Percentiles rank a stretch among this genome's conserved stretches.
Conservation (phyloP, 2,888 invertebrate species). For the Synergus gifuensis region DNA sequence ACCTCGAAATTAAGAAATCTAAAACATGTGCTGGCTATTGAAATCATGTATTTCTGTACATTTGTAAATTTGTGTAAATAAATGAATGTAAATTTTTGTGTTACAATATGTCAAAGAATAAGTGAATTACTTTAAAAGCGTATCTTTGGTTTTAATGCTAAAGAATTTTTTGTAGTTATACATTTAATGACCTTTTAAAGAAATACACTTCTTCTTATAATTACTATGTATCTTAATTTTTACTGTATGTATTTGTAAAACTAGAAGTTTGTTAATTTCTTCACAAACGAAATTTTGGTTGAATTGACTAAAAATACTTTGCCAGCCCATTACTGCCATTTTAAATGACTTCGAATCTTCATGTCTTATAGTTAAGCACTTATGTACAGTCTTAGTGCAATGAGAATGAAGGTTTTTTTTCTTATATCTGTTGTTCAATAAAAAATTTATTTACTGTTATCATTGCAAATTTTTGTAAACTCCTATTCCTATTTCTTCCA, state of each 20-base stretch:
- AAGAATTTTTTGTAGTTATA: not conserved
- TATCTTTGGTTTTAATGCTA: not conserved
- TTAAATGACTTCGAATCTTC: not conserved
- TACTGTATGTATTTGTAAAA: not conserved
- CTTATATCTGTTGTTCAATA: not conserved
- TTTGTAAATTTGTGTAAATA: not conserved
- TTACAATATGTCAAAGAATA: not conserved
- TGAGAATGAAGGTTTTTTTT: not conserved
- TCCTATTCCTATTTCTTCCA: no score
- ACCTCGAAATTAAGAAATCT: not conserved
- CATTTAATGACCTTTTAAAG: not conserved
- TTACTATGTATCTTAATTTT: not conserved
- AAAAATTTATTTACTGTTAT: constrained; percentile 6
- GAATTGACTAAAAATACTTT: not conserved
- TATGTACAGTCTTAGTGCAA: not conserved
- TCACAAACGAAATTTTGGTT: not conserved
- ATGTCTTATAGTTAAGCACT: not conserved
- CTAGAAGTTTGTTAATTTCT: not conserved
- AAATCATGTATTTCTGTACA: not conserved
- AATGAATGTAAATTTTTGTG: not conserved
- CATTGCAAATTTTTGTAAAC: not conserved
- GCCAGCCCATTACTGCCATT: constrained; percentile 30
- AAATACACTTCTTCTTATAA: not conserved
- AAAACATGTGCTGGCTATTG: not conserved
- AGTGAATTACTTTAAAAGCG: not conserved